These are phyloP conservation scores for Lobophora halterata DNA, from an alignment of 2,888 invertebrate species.

Conservation along the genomic window DNA sequence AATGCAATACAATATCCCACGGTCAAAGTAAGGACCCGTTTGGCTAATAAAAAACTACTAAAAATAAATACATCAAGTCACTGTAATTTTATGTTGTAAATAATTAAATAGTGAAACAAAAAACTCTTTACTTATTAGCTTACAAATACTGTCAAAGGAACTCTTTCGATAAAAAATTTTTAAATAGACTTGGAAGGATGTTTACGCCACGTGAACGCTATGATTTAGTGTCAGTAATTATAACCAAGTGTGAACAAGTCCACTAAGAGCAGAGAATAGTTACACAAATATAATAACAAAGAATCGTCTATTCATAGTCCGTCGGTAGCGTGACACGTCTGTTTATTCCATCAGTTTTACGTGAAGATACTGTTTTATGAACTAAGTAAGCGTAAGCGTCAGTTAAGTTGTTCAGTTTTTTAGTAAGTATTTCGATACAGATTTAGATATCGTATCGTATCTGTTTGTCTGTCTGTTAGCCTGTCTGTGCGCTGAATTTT, in stretches of 20 bases:
- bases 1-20: too few relatives aligned
- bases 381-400: constrained; percentile 19
- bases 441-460: too few relatives aligned
- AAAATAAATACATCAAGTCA: too few relatives aligned
- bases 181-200: constrained; percentile 65
- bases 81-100: constrained; percentile 58
- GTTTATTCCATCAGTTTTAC: constrained; percentile 52
- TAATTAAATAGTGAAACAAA: constrained; percentile 53
- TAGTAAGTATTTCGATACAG: too few relatives aligned
- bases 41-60: too few relatives aligned
- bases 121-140: constrained; percentile 72
- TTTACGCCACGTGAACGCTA: constrained; percentile 73
- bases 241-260: constrained; percentile 75
- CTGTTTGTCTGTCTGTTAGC: too few relatives aligned
- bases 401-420: too few relatives aligned
- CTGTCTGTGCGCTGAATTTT: too few relatives aligned
- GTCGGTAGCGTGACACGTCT: constrained; percentile 53
- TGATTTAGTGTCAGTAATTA: constrained; percentile 78
- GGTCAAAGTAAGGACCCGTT: too few relatives aligned
- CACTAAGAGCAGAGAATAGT: constrained; percentile 70
- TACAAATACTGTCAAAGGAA: constrained; percentile 70
- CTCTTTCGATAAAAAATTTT: constrained; percentile 64
- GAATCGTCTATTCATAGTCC: constrained; percentile 63
- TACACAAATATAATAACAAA: constrained; percentile 75
- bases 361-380: constrained; percentile 41